Conservation (phyloP, 2,797 vertebrate species). For the Parauchenoglanis ngamensis region DNA sequence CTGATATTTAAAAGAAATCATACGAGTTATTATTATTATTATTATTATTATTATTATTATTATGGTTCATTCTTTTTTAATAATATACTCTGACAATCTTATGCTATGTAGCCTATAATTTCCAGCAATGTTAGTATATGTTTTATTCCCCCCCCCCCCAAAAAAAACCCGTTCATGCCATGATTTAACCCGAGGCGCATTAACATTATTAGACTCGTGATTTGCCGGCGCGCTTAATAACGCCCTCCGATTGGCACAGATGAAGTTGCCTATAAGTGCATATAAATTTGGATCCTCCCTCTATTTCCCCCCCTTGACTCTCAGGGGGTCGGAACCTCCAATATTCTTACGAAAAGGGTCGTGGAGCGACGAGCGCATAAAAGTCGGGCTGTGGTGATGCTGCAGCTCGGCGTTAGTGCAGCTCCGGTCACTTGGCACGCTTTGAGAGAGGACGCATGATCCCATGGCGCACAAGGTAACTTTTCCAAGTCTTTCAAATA, state of each 20-base stretch:
- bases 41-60: neutral
- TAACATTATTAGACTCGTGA: constrained; percentile 29
- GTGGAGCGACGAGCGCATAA: constrained; percentile 66
- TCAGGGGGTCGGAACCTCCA: constrained; percentile 80
- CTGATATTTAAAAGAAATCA: neutral
- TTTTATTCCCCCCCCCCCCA: neutral
- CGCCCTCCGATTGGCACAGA: constrained; percentile 56
- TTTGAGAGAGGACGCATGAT: constrained; percentile 32
- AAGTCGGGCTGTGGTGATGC: constrained; percentile 40
- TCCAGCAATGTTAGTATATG: neutral
- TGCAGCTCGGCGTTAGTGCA: constrained; percentile 60
- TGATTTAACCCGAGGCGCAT: constrained; percentile 30
- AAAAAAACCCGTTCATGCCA: constrained; percentile 22
- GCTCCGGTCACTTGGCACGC: constrained; percentile 52
- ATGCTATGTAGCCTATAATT: neutral
- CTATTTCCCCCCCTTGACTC: constrained; percentile 56
- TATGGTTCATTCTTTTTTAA: neutral
- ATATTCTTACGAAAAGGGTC: constrained; percentile 84
- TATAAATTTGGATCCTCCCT: constrained; percentile 57
- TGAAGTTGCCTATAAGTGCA: constrained; percentile 57
- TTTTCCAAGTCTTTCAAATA: constrained; percentile 45
- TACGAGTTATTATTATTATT: neutral
- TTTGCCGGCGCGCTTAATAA: constrained; percentile 28
- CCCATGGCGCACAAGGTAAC: constrained; percentile 42
- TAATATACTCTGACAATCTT: neutral